Evolutionary conservation across 2,113 vertebrate genomes (phyloP).

Genomic region (Baryphthengus martii): DNA sequence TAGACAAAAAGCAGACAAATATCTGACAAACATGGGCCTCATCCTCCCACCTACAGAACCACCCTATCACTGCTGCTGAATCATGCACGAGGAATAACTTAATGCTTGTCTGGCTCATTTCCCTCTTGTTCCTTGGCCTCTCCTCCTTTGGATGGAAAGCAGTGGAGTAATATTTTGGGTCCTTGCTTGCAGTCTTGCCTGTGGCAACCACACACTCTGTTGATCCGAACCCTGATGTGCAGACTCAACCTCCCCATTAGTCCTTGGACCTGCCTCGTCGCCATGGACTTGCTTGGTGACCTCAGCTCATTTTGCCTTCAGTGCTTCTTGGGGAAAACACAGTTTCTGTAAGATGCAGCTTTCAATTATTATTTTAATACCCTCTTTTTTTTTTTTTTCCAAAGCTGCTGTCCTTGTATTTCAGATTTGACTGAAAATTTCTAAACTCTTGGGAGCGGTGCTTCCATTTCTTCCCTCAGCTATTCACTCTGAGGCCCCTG

Average conservation of each 20-base stretch:
- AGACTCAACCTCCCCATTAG: rapidly evolving
- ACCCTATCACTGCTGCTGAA: background rate
- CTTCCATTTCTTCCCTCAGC: background rate
- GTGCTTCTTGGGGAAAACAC: background rate
- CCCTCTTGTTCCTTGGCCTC: background rate
- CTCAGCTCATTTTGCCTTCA: background rate
- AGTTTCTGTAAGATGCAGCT: background rate
- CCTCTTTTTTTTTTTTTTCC: background rate
- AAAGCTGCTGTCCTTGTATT: background rate
- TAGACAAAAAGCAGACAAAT: background rate
- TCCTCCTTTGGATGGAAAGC: background rate
- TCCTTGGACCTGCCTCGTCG: background rate
- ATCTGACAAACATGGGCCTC: rapidly evolving
- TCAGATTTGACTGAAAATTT: background rate
- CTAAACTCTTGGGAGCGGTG: background rate
- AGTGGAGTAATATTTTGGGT: background rate
- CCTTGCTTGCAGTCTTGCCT: background rate
- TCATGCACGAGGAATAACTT: background rate
- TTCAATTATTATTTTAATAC: background rate
- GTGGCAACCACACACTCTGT: rapidly evolving
- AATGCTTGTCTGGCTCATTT: background rate
- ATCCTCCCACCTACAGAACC: background rate
- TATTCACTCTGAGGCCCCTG: rapidly evolving
- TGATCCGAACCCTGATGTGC: background rate
- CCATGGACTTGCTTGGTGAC: background rate